Evolutionary conservation across 2,888 invertebrate genomes (phyloP), one percentile per base, ranked within the genome.

Genomic region (Caenorhabditis panamensis): DNA sequence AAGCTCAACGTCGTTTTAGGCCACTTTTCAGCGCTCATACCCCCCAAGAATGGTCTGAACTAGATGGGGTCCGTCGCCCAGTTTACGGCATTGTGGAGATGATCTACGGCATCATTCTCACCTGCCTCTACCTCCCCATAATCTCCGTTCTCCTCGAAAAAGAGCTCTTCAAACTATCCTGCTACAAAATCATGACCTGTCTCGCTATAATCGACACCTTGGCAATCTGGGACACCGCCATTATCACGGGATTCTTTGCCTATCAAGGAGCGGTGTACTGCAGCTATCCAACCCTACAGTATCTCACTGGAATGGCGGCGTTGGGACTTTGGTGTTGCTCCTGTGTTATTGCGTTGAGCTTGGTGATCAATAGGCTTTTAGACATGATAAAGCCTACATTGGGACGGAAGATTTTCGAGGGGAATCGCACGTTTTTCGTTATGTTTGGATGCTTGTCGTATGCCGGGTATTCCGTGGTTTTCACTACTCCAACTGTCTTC

Each of bases 111-210:
- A 37, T 76, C 18, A 53, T 66, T 22, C 16, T 76, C 5, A 67
- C 67, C 20, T 59, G 66, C 3, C 59, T 76, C 37, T 76, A 76
- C 47, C 24, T 76, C 13, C 76, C 76, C 1, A 67, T 66, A 13
- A 47, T 76, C 0, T 41, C 67, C 16, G 76, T 67, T 1, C 59
- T 76, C 36, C 51, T 76, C 36, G 67, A 76, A 24, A 61, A 53
- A 20, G 62, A 67, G 24, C 47, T 61, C 54, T 59, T 76, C 56
- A 76, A 76, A 54, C 53, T 67, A 49, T 76, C 81, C 28, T 82
- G 80, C 59, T 85, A 73, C 78, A 72, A 82, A 56, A 77, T 84
- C 28, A 84, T 84, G 84, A 82, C 81, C 49, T 64, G 53, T n/a
- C 75, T 83, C 16, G 80, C 72, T 0, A 66, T 84, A 0, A 58